These are phyloP conservation scores for Pimephales promelas DNA, from an alignment of 2,113 vertebrate species.

Conservation along the genomic window DNA sequence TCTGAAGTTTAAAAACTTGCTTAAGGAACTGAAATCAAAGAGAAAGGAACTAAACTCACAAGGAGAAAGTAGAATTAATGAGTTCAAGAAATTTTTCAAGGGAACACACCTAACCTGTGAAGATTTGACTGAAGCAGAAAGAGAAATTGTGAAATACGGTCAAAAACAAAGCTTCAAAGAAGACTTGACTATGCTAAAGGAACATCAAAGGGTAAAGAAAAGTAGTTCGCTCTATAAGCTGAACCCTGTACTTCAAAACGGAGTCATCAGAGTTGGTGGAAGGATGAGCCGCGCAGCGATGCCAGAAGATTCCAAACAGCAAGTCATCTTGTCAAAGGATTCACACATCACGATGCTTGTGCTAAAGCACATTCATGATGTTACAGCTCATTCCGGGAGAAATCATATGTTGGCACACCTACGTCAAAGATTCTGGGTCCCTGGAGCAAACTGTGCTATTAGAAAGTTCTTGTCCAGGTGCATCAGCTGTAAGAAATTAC, in stretches of 20 bases:
- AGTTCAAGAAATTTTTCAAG: constrained; percentile 20
- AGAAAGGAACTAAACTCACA: too few relatives aligned
- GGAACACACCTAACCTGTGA: constrained; percentile 33
- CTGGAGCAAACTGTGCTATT: too few relatives aligned
- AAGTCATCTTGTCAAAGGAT: constrained; percentile 42
- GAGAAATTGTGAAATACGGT: constrained; percentile 38
- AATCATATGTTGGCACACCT: neutral
- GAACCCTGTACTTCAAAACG: constrained; percentile 43
- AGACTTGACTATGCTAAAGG: neutral
- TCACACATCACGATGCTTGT: neutral
- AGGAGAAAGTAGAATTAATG: too few relatives aligned
- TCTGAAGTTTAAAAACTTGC: too few relatives aligned
- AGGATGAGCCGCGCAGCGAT: constrained; percentile 29
- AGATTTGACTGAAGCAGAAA: neutral
- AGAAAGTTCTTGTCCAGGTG: too few relatives aligned
- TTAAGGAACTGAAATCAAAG: too few relatives aligned
- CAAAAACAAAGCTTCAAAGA: constrained; percentile 44
- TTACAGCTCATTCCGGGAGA: neutral
- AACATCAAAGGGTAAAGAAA: constrained; percentile 46
- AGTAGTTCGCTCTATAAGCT: constrained; percentile 37
- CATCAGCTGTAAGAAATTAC: too few relatives aligned
- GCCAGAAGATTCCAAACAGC: constrained; percentile 43
- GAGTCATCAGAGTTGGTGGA: constrained; percentile 39
- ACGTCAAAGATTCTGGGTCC: neutral
- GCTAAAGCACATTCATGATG: too few relatives aligned